Conservation (phyloP, 2,113 vertebrate species). For the Galeopterus variegatus region DNA sequence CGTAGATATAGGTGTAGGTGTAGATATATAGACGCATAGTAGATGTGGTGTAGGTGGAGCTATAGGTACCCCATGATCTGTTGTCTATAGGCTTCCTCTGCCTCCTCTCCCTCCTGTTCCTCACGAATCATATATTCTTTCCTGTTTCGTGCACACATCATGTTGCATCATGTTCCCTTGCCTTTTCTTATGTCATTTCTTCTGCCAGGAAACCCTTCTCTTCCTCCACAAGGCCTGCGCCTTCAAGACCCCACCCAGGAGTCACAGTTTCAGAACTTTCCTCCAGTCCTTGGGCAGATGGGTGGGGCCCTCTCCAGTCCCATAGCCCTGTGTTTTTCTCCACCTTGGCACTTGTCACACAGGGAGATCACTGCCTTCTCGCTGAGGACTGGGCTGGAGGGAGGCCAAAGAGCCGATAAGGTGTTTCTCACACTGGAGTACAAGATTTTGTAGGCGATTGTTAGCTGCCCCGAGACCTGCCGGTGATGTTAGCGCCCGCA, state of each 20-base stretch:
- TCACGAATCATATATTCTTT: not conserved
- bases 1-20: rapidly evolving
- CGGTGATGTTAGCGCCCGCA: not conserved
- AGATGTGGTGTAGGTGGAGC: not conserved
- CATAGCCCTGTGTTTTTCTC: not conserved
- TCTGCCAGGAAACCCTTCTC: not conserved
- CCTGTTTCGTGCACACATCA: not conserved
- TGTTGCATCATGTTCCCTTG: not conserved
- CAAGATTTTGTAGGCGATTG: not conserved
- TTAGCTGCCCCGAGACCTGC: not conserved
- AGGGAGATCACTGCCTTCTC: not conserved
- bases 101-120: not conserved
- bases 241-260: not conserved
- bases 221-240: not conserved
- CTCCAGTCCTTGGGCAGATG: too few relatives aligned
- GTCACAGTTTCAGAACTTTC: not conserved
- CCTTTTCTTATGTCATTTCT: not conserved
- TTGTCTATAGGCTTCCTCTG: not conserved
- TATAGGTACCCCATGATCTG: rapidly evolving
- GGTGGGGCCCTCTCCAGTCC: too few relatives aligned
- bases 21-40: too few relatives aligned
- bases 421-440: not conserved
- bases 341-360: not conserved
- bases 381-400: not conserved
- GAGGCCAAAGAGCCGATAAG: not conserved